A percentile compares a stretch with the other conserved stretches of the same genome.
These are phyloP conservation scores for Nematopogon swammerdamellus DNA, from an alignment of 2,888 invertebrate genomes.

Conservation along the genomic window DNA sequence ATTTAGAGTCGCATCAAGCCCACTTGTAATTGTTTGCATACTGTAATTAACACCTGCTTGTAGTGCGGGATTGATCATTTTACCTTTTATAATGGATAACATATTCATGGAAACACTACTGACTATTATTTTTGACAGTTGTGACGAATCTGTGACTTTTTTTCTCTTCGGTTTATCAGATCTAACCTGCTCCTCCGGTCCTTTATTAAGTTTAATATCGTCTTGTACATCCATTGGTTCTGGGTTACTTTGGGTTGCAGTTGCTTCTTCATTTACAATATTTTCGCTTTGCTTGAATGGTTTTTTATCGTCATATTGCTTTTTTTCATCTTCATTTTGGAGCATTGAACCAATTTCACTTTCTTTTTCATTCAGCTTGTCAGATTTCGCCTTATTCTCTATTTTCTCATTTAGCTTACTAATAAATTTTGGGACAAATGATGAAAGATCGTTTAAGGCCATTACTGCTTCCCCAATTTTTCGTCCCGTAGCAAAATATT, in stretches of 20 bases:
- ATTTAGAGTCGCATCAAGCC: not conserved
- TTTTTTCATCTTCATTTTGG: too few species aligned
- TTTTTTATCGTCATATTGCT: too few species aligned
- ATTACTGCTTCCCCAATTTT: not conserved
- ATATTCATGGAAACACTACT: slow-evolving; percentile 7
- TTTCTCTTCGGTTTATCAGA: not conserved
- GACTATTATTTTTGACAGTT: not conserved
- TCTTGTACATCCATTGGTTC: not conserved
- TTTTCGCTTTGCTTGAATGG: too few species aligned
- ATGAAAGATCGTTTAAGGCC: not conserved
- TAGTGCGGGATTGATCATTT: slow-evolving; percentile 6
- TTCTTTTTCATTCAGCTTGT: not conserved
- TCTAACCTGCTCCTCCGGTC: not conserved
- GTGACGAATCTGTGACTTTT: not conserved
- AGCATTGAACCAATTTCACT: not conserved
- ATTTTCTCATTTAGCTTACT: not conserved
- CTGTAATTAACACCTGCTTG: slow-evolving; percentile 8
- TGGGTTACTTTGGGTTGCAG: not conserved
- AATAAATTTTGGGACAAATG: not conserved
- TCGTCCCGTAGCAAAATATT: not conserved
- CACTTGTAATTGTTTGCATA: slow-evolving; percentile 5
- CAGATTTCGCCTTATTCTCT: not conserved
- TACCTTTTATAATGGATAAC: slow-evolving; percentile 8
- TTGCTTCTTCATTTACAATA: too few species aligned
- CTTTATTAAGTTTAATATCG: not conserved